Base-by-base conservation (phyloP, 2,113 vertebrate genomes). In the Perccottus glenii region DNA sequence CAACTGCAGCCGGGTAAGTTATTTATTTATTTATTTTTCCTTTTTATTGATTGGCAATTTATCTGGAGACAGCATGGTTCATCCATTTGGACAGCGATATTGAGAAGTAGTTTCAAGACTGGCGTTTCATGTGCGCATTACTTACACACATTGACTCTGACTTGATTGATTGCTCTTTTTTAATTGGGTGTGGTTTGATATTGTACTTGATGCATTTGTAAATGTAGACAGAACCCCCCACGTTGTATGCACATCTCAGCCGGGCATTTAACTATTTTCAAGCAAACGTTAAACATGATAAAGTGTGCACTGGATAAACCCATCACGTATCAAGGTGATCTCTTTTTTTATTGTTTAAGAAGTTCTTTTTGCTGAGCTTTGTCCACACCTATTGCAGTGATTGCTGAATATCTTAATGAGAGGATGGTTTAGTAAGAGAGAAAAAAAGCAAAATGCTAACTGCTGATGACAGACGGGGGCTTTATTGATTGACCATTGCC, bases 1-100 rank as follows among this genome's bases (percentile, higher is more conserved):
- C 69, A 70, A 36, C 72, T n/a, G 27, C 70, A 82, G 68, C 68
- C 61, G 11, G 77, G 88, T 90, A 77, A 87, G 88, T 90, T 77
- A 0, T 58, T 71, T 27, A 27, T 9, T 75, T 49, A n/a, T 32
- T 51, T 27, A 27, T 51, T 43, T 42, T 43, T 58, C 5, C 15
- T 61, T 35, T 46, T 53, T 53, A 16, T 59, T 66, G 65, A 4
- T 74, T 35, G 47, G 19, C 64, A 75, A 65, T 68, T 81, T 80
- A 12, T 60, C 35, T 9, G 33, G 38, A 8, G 8, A 40, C 8
- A n/a, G 33, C 33, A 46, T 5, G 11, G 8, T 45, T 45, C 8
- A 40, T 40, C 5, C 8, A 55, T 55, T 36, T n/a, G 33, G 52
- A 35, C n/a, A 55, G 11, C 12, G 52, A 75, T 9, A 74, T 66